Conservation (phyloP, 2,888 invertebrate species). For the Falcaria lacertinaria region DNA sequence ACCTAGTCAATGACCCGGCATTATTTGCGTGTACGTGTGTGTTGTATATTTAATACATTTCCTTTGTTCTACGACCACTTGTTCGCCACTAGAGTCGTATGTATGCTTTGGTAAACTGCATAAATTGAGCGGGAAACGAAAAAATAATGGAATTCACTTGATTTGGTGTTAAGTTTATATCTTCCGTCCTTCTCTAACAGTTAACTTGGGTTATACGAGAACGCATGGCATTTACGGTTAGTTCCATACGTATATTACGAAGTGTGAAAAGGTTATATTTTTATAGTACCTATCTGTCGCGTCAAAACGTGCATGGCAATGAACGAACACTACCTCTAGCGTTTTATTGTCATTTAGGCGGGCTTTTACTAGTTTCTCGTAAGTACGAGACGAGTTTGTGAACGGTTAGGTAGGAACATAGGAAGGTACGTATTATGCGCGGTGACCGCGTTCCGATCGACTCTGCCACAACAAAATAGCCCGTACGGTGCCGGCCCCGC, state of each 20-base stretch:
- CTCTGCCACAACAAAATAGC: conserved; percentile 59
- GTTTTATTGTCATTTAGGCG: conserved; percentile 31
- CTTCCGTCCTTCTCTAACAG: conserved; percentile 37
- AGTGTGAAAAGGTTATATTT: conserved; percentile 10
- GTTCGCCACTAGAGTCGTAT: conserved; percentile 10
- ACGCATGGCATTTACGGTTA: conserved; percentile 29
- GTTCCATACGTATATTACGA: not conserved
- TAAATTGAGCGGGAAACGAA: conserved; percentile 35
- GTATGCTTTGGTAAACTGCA: conserved; percentile 5
- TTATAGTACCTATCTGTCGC: conserved; percentile 6
- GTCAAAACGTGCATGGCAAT: conserved; percentile 12
- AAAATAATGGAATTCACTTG: conserved; percentile 12
- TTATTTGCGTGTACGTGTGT: conserved; percentile 66
- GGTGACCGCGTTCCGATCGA: conserved; percentile 65
- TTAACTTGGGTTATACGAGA: conserved; percentile 39
- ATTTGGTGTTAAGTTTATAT: conserved; percentile 25
- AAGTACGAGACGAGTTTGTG: conserved; percentile 39
- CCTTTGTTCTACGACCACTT: conserved; percentile 51
- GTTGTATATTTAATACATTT: conserved; percentile 34
- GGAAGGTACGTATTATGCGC: conserved; percentile 39
- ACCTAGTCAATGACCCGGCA: conserved; percentile 73
- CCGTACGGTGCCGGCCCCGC: conserved; percentile 61
- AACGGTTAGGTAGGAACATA: conserved; percentile 42
- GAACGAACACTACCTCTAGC: conserved; percentile 15
- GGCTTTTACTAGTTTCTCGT: conserved; percentile 33